Conservation (phyloP, 1,140 invertebrate genomes). For the Polypedilum vanderplanki region DNA sequence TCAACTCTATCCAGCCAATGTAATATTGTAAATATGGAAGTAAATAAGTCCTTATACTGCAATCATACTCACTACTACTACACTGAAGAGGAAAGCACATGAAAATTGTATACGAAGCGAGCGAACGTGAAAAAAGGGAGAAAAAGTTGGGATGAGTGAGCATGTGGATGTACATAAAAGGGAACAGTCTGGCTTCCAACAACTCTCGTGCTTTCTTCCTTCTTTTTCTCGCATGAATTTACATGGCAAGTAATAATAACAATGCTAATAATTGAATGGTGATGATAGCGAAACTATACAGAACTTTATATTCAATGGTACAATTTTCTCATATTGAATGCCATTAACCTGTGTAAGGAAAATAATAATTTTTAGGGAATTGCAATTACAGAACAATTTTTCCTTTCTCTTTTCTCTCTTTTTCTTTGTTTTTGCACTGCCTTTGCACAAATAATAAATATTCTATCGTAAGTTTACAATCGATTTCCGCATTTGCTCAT, state of each 20-base stretch:
- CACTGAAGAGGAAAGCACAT: not conserved
- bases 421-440: not conserved
- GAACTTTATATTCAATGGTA: no score
- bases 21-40: not conserved
- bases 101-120: not conserved
- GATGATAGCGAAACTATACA: not conserved
- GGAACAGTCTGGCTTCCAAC: not conserved
- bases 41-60: not conserved
- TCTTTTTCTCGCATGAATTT: not conserved
- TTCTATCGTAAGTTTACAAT: constrained; percentile 5
- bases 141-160: not conserved
- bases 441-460: not conserved
- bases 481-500: not conserved
- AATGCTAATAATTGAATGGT: constrained; percentile 8
- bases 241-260: not conserved
- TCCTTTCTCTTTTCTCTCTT: not conserved
- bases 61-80: not conserved
- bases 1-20: not conserved
- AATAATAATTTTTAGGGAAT: no score
- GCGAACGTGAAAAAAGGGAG: not conserved
- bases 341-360: not conserved
- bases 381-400: not conserved
- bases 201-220: not conserved
- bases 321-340: not conserved
- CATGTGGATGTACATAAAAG: not conserved